A percentile compares a stretch with the other conserved stretches of the same genome.
These are phyloP conservation scores for Embidobia sp. DNA, from an alignment of 2,888 invertebrate species.

Conservation along the genomic window DNA sequence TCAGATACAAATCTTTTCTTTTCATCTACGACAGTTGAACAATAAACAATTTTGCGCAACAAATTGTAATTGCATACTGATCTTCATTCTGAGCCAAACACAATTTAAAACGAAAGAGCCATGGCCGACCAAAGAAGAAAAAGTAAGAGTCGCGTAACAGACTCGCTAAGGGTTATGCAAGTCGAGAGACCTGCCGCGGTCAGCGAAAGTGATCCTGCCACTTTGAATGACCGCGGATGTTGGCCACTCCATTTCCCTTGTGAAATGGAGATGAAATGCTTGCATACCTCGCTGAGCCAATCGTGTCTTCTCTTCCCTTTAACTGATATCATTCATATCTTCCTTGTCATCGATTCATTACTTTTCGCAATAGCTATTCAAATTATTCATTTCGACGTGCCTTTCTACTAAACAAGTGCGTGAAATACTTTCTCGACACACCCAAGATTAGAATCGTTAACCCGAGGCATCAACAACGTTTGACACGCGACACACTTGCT, in stretches of 20 bases:
- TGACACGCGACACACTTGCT: conserved; percentile 24
- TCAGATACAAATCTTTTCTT: too few relatives aligned
- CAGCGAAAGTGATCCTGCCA: conserved; percentile 65
- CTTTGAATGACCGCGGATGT: conserved; percentile 65
- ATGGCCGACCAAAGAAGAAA: conserved; percentile 49
- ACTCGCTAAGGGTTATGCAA: conserved; percentile 62
- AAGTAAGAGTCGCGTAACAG: conserved; percentile 61
- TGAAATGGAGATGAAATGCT: conserved; percentile 61
- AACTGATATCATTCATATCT: conserved; percentile 42
- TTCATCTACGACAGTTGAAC: too few relatives aligned
- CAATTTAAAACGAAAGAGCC: conserved; percentile 38
- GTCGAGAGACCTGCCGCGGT: conserved; percentile 60
- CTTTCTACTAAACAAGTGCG: conserved; percentile 46
- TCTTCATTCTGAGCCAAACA: conserved; percentile 36
- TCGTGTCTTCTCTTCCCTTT: conserved; percentile 11
- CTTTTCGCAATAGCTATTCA: conserved; percentile 30
- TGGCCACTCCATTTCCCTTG: conserved; percentile 60
- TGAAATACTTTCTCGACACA: conserved; percentile 57
- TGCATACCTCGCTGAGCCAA: conserved; percentile 38
- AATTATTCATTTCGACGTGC: conserved; percentile 25
- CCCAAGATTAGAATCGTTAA: conserved; percentile 36
- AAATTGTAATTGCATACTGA: conserved; percentile 29
- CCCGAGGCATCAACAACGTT: conserved; percentile 3
- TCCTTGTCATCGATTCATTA: conserved; percentile 35
- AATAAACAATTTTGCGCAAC: conserved; percentile 18